Percentiles rank a stretch among this genome's conserved stretches.
These are phyloP conservation scores for Lytechinus variegatus DNA, from an alignment of 35 echinoderm and acorn worm genomes.

Conservation along the genomic window DNA sequence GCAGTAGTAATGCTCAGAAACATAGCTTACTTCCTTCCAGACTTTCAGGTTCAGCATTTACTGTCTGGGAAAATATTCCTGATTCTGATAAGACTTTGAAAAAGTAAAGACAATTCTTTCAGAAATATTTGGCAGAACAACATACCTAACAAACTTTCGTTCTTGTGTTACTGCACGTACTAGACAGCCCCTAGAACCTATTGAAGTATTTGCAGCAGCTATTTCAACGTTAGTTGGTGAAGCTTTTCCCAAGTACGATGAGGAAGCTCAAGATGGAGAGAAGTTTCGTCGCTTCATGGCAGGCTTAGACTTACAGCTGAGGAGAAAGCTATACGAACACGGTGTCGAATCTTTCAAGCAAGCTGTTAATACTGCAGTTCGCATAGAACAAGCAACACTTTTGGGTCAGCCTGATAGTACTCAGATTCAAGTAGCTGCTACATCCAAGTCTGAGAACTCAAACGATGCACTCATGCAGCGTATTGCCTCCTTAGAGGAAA, in stretches of 20 bases:
- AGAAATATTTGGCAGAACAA: too few species aligned
- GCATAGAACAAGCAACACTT: slow-evolving; percentile 32
- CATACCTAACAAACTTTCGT: too few species aligned
- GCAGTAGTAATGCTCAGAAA: too few species aligned
- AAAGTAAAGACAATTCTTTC: too few species aligned
- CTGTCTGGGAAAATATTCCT: too few species aligned
- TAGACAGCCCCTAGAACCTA: background rate
- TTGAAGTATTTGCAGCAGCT: slow-evolving; percentile 40
- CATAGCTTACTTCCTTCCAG: too few species aligned
- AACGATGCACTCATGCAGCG: background rate
- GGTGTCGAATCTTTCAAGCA: slow-evolving; percentile 31
- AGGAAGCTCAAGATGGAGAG: slow-evolving; percentile 43
- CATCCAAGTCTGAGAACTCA: background rate
- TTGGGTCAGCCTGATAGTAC: background rate
- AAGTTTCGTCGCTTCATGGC: slow-evolving; percentile 51
- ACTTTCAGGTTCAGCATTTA: too few species aligned
- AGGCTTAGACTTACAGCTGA: slow-evolving; percentile 30
- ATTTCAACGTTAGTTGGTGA: slow-evolving; percentile 39
- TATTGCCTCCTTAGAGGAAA: slow-evolving; percentile 30
- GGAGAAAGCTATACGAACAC: slow-evolving; percentile 41
- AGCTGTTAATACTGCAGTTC: background rate
- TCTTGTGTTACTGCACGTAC: background rate
- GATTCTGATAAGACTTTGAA: too few species aligned
- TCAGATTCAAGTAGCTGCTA: slow-evolving; percentile 25
- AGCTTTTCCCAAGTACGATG: slow-evolving; percentile 48